A percentile compares a stretch with the other conserved stretches of the same genome.
These are phyloP conservation scores for Mercenaria mercenaria DNA, from an alignment of 1,140 invertebrate species.

Conservation along the genomic window DNA sequence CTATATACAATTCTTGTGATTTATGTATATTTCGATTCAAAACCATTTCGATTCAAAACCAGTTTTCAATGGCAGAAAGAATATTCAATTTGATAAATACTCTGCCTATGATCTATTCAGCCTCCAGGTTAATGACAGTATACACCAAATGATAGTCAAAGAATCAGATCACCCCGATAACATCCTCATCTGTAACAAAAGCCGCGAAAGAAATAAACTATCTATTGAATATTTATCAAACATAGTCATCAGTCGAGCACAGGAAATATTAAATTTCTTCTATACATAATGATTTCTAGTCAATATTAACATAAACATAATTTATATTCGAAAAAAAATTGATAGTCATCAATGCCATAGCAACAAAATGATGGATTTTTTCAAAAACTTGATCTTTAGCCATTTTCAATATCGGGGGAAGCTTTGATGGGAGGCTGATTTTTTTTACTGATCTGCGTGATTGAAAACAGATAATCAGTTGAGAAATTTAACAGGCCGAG, in stretches of 20 bases:
- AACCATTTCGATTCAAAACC: no score
- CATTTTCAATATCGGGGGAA: neutral
- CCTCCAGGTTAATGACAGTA: neutral
- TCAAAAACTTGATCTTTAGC: neutral
- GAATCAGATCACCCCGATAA: conserved; percentile 28
- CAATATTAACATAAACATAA: conserved; percentile 64
- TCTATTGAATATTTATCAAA: conserved; percentile 60
- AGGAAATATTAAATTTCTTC: conserved; percentile 65
- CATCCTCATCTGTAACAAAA: conserved; percentile 32
- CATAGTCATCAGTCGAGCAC: conserved; percentile 27
- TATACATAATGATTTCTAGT: conserved; percentile 54
- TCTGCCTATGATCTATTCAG: neutral
- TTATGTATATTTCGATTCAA: neutral
- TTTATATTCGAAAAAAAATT: conserved; percentile 56
- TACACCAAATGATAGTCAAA: neutral
- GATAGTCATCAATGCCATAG: conserved; percentile 41
- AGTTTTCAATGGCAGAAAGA: neutral
- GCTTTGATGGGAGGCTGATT: neutral
- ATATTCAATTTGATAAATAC: conserved; percentile 29
- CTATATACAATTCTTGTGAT: conserved; percentile 28
- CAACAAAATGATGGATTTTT: conserved; percentile 23
- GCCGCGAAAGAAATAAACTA: conserved; percentile 45
- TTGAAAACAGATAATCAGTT: conserved; percentile 58
- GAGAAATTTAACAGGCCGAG: conserved; percentile 3
- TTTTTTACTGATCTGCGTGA: neutral